Evolutionary conservation across 1,140 invertebrate genomes (phyloP).

Genomic region (Leptonema lineaticorne): DNA sequence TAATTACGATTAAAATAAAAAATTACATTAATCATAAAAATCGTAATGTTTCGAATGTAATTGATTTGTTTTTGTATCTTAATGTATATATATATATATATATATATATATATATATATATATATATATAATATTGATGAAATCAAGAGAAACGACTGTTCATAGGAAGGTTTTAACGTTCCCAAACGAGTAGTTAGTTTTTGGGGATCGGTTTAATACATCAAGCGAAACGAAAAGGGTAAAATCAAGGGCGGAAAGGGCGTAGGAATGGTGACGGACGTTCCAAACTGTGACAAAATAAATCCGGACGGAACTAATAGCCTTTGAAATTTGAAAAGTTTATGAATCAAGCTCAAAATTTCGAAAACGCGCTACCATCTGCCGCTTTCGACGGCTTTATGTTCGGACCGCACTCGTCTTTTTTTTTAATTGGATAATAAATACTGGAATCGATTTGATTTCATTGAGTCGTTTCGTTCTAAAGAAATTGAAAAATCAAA

Average conservation of each 20-base stretch:
- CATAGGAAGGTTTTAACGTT: no score
- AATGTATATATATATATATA: no score
- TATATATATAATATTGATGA: no score
- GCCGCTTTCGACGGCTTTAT: neutral
- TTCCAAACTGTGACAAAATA: slow-evolving; percentile 18
- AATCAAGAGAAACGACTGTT: no score
- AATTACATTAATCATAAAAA: no score
- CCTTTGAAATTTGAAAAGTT: slow-evolving; percentile 20
- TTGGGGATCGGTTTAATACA: neutral
- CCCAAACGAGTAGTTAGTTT: no score
- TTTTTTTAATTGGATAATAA: neutral
- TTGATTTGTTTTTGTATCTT: no score
- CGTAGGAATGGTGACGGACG: neutral
- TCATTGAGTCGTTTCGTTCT: no score
- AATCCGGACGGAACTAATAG: slow-evolving; percentile 19
- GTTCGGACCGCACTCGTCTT: neutral
- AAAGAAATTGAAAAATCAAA: no score
- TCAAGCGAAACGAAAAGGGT: slow-evolving; percentile 6
- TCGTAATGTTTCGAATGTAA: no score
- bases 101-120: no score
- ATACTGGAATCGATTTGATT: neutral
- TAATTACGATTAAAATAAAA: no score
- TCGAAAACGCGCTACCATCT: neutral
- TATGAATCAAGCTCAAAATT: slow-evolving; percentile 10
- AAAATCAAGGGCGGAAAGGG: slow-evolving; percentile 29